Conservation (phyloP, 1,140 invertebrate species). For the Conus ventricosus region DNA sequence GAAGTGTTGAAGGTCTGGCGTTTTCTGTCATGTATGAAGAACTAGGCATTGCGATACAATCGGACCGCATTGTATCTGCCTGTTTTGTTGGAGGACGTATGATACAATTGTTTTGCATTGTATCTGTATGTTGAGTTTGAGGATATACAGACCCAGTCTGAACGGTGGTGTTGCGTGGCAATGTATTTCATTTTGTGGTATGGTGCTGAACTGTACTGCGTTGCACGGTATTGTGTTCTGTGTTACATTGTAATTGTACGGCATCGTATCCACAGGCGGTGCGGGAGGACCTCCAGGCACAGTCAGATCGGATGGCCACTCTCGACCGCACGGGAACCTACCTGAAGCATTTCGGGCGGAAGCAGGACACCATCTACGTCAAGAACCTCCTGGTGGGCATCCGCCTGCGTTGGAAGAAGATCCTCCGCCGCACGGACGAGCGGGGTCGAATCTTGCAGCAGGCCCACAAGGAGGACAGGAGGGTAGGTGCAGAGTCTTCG, state of each 20-base stretch:
- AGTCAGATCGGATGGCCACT: conserved; percentile 95
- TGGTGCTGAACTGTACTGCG: too few species aligned
- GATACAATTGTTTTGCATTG: too few species aligned
- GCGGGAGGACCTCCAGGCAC: conserved; percentile 93
- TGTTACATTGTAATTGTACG: not conserved
- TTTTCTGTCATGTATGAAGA: too few species aligned
- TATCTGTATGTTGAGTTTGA: too few species aligned
- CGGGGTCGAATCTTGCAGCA: conserved; percentile 88
- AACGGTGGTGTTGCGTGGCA: too few species aligned
- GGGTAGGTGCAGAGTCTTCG: conserved; percentile 73
- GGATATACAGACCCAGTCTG: too few species aligned
- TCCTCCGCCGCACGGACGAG: conserved; percentile 86
- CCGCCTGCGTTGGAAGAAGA: conserved; percentile 97
- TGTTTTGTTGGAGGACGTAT: too few species aligned
- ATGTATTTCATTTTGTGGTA: too few species aligned
- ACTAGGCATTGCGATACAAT: too few species aligned
- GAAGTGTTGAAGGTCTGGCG: too few species aligned
- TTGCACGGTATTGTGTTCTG: too few species aligned
- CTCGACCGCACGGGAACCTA: conserved; percentile 98
- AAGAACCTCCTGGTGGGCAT: conserved; percentile 98
- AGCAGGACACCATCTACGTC: conserved; percentile 98
- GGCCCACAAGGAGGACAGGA: conserved; percentile 95
- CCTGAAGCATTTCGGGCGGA: conserved; percentile 98
- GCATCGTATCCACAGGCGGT: conserved; percentile 78
- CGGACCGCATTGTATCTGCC: too few species aligned